Conservation (phyloP, 2,797 vertebrate genomes). For the Scleropages formosus region DNA sequence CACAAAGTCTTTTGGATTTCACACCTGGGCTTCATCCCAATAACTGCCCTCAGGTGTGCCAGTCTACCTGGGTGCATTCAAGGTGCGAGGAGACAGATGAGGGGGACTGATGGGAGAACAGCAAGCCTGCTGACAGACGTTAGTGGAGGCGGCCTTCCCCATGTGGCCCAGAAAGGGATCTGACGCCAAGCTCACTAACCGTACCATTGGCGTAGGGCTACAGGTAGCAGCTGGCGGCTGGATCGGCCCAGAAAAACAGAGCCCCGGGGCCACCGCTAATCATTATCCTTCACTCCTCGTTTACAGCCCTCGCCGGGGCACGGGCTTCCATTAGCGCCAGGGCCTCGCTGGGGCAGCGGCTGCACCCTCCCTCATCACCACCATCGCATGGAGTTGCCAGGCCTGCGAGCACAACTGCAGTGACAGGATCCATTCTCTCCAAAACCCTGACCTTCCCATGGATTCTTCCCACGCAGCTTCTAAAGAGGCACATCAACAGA, state of each 20-base stretch:
- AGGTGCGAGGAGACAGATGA: slow-evolving; percentile 32
- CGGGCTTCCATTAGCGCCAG: slow-evolving; percentile 40
- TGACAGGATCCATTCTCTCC: slow-evolving; percentile 1
- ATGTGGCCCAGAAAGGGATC: slow-evolving; percentile 27
- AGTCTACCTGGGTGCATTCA: neutral
- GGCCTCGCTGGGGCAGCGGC: slow-evolving; percentile 24
- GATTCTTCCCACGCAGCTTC: too few relatives aligned
- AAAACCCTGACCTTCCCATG: neutral
- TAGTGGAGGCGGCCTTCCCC: slow-evolving; percentile 52
- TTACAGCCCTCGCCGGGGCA: slow-evolving; percentile 54
- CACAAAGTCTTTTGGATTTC: slow-evolving; percentile 3
- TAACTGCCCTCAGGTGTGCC: neutral
- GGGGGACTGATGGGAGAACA: slow-evolving; percentile 36
- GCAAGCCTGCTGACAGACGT: slow-evolving; percentile 46
- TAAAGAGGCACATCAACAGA: neutral
- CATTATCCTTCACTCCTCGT: slow-evolving; percentile 59
- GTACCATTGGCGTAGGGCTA: slow-evolving; percentile 54
- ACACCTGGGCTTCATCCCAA: neutral
- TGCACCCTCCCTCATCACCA: neutral
- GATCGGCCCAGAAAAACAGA: slow-evolving; percentile 40
- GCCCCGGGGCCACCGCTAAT: slow-evolving; percentile 53
- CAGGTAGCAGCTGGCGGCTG: slow-evolving; percentile 62
- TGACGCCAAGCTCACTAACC: slow-evolving; percentile 56
- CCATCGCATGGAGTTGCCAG: neutral
- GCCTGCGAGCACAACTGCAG: slow-evolving; percentile 24